These are phyloP conservation scores for Geodia barretti DNA, from an alignment of 37 sponge, comb jelly and placozoan genomes.

Conservation along the genomic window DNA sequence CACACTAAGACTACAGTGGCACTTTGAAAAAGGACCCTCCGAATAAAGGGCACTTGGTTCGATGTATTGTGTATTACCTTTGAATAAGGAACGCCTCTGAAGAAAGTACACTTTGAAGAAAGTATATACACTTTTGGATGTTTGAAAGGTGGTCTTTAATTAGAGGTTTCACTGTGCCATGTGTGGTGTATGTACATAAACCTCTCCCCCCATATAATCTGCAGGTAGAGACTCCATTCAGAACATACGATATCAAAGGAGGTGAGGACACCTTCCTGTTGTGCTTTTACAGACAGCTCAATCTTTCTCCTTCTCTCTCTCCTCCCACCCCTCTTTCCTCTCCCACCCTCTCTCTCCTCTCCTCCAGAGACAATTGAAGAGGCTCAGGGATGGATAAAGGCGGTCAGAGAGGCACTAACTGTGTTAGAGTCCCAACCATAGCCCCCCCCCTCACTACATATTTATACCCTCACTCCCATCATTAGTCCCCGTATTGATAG, in stretches of 20 bases:
- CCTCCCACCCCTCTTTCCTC: not conserved
- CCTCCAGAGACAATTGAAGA: conserved; percentile 32
- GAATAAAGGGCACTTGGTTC: not conserved
- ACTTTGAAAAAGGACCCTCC: not conserved
- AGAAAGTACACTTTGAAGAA: too few species aligned
- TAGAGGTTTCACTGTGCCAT: too few species aligned
- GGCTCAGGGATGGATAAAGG: conserved; percentile 33
- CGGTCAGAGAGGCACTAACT: conserved; percentile 3
- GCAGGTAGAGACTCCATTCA: conserved; percentile 36
- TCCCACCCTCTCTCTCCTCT: not conserved
- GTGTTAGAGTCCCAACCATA: not conserved
- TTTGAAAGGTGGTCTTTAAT: too few species aligned
- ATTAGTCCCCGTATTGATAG: not conserved
- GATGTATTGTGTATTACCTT: too few species aligned
- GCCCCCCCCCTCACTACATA: not conserved
- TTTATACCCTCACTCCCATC: not conserved
- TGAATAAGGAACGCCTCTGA: too few species aligned
- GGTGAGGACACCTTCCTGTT: conserved; percentile 14
- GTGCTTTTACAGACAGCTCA: not conserved
- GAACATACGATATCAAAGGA: conserved; percentile 66
- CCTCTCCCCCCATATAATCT: too few species aligned
- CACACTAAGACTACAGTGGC: not conserved
- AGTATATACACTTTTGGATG: too few species aligned
- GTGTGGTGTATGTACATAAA: too few species aligned
- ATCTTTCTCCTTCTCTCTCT: not conserved